Conservation (phyloP, 2,113 vertebrate species). For the Tetraodon nigroviridis region DNA sequence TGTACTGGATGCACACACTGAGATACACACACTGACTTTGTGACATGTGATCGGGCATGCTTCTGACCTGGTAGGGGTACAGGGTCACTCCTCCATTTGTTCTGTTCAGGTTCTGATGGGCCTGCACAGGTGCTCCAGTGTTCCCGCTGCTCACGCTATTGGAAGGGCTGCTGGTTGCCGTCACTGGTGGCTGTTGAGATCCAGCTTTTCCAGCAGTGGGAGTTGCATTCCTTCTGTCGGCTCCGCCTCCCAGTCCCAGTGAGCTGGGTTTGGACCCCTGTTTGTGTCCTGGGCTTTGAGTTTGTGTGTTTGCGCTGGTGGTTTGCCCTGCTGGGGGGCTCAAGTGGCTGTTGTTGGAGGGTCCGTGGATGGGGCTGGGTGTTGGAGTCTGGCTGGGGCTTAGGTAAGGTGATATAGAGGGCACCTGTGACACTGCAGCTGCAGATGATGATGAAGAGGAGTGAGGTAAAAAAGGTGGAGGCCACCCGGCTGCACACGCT, state of each 20-base stretch:
- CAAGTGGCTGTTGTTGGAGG: slow-evolving; percentile 38
- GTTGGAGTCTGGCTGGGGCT: slow-evolving; percentile 61
- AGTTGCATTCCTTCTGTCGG: slow-evolving; percentile 84
- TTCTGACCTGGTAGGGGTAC: slow-evolving; percentile 92
- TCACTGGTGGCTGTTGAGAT: slow-evolving; percentile 60
- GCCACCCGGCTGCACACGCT: slow-evolving; percentile 49
- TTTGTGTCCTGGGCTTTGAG: slow-evolving; percentile 72
- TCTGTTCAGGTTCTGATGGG: slow-evolving; percentile 85
- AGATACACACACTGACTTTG: not conserved
- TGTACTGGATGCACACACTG: not conserved
- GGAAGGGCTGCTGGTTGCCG: slow-evolving; percentile 77
- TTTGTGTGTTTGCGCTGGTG: slow-evolving; percentile 34
- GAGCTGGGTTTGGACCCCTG: slow-evolving; percentile 87
- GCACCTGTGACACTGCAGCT: slow-evolving; percentile 46
- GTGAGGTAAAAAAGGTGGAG: slow-evolving; percentile 53
- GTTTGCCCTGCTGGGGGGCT: slow-evolving; percentile 46
- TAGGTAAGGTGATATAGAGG: slow-evolving; percentile 67
- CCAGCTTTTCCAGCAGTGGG: slow-evolving; percentile 81
- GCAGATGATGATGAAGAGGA: slow-evolving; percentile 38
- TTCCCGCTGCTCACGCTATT: slow-evolving; percentile 62
- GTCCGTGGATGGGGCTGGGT: slow-evolving; percentile 55
- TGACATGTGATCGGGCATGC: not conserved
- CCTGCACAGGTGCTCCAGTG: slow-evolving; percentile 81
- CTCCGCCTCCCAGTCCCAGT: slow-evolving; percentile 81
- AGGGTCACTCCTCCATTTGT: slow-evolving; percentile 89